Evolutionary conservation across 2,113 vertebrate species (phyloP), one percentile per base, ranked within the genome.

Genomic region (Lamprologus speciosus): DNA sequence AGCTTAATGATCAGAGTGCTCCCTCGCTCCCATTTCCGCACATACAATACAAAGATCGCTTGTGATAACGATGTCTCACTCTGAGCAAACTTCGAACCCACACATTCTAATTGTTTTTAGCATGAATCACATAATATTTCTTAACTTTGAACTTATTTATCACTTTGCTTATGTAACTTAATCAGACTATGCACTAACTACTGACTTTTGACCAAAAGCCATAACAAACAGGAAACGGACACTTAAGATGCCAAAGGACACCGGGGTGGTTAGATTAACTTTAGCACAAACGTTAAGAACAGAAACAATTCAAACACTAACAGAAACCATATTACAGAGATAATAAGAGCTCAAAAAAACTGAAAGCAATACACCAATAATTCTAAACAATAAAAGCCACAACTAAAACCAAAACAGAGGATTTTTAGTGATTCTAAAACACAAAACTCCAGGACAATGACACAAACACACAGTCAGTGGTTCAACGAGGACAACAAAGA

Each of bases 191-290:
- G 42, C 42, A 45, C 42, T 6, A 45, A 42, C 40, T 42, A 42
- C 40, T 45, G 42, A 14, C 42, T 45, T 45, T 45, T 14, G 12
- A 45, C 42, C 42, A 45, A 45, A 45, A 45, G 42, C 0, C 42
- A 14, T 31, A 58, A 58, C 57, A 31, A 31, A 17, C 2, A 0
- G 57, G 14, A 65, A 63, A 12, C 3, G 1, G 58, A 63, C 0
- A 63, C 58, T 63, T n/a, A n/a, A 35, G 17, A 63, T 35, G 17
- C 60, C 31, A 65, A 65, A 8, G 19, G 6, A 65, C 33, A 37
- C 60, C 0, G 33, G 60, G 4, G 33, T 37, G 33, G 60, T 65
- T 37, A 21, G 0, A 37, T 6, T 10, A 37, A 65, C 60, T n/a
- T 8, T n/a, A 37, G 33, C 60, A n/a, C 1, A 8, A 65, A 65